phyloP scores from a whole-genome alignment of 2,797 vertebrate species.

The Arrhamphus sclerolepis region DNA sequence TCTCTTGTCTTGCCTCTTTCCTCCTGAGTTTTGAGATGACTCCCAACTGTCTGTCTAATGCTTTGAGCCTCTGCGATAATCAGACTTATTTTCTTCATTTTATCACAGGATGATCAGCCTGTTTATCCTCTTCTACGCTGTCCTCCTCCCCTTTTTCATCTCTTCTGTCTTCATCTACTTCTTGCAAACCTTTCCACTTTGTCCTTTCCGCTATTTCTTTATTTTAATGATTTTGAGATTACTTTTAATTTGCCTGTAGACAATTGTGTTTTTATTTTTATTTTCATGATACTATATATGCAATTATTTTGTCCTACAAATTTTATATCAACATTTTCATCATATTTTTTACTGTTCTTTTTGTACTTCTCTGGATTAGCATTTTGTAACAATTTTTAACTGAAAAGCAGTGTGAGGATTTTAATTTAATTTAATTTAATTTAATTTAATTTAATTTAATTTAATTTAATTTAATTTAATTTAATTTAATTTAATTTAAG shows the following conservation, averaged over 20 bases:
- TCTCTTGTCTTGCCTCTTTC: constrained; percentile 92
- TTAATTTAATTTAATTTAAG: too few relatives aligned
- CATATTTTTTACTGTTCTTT: too few relatives aligned
- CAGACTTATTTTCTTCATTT: constrained; percentile 90
- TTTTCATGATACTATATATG: too few relatives aligned
- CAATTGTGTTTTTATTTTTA: neutral
- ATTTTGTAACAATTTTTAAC: too few relatives aligned
- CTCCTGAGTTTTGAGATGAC: constrained; percentile 93
- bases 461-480: too few relatives aligned
- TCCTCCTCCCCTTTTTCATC: constrained; percentile 16
- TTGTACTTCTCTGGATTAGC: too few relatives aligned
- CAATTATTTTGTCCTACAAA: too few relatives aligned
- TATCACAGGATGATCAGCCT: constrained; percentile 85
- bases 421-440: too few relatives aligned
- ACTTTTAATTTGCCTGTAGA: neutral
- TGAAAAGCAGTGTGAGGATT: too few relatives aligned
- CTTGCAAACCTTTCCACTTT: neutral
- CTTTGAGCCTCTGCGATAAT: constrained; percentile 90
- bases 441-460: too few relatives aligned
- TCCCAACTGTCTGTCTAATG: constrained; percentile 90
- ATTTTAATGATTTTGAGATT: neutral
- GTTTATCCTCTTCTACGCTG: constrained; percentile 27
- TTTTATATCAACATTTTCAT: too few relatives aligned
- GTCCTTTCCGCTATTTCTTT: neutral
- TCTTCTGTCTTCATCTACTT: neutral